Evolutionary conservation across 2,797 vertebrate genomes (phyloP).

Genomic region (Enteromius thamalakanensis): DNA sequence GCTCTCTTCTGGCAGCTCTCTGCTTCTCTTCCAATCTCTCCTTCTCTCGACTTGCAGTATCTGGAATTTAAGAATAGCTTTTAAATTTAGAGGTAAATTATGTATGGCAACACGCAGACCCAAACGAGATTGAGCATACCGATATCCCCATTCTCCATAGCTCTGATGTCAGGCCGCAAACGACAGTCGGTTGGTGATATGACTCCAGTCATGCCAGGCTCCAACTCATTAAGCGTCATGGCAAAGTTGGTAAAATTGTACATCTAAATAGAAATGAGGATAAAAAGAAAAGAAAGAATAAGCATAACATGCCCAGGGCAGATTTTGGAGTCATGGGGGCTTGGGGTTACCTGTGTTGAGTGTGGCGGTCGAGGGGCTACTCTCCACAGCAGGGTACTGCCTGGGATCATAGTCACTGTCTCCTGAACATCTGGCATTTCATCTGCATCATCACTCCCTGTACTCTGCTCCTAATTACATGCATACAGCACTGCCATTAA

Average conservation of each 20-base stretch:
- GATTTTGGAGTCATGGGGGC: neutral
- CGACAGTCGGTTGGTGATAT: constrained; percentile 93
- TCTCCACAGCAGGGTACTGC: constrained; percentile 96
- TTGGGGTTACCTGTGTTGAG: constrained; percentile 84
- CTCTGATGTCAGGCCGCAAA: constrained; percentile 90
- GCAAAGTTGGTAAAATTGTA: constrained; percentile 98
- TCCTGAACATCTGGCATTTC: constrained; percentile 88
- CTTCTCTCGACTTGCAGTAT: constrained; percentile 89
- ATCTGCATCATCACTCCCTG: constrained; percentile 79
- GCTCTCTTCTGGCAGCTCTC: constrained; percentile 85
- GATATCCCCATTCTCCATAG: constrained; percentile 93
- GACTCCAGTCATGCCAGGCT: constrained; percentile 81
- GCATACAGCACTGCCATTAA: constrained; percentile 45
- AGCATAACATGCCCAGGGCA: neutral
- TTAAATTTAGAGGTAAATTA: neutral
- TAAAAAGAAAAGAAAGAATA: neutral
- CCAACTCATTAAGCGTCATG: constrained; percentile 91
- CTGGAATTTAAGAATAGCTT: constrained; percentile 69
- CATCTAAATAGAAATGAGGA: constrained; percentile 80
- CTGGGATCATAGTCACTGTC: constrained; percentile 91
- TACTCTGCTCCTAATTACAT: constrained; percentile 71
- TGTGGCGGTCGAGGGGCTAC: constrained; percentile 87
- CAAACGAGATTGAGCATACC: constrained; percentile 73
- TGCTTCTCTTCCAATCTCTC: constrained; percentile 96
- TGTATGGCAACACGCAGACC: neutral